These are phyloP conservation scores for Atherix ibis DNA, from an alignment of 2,888 invertebrate genomes.

Conservation along the genomic window DNA sequence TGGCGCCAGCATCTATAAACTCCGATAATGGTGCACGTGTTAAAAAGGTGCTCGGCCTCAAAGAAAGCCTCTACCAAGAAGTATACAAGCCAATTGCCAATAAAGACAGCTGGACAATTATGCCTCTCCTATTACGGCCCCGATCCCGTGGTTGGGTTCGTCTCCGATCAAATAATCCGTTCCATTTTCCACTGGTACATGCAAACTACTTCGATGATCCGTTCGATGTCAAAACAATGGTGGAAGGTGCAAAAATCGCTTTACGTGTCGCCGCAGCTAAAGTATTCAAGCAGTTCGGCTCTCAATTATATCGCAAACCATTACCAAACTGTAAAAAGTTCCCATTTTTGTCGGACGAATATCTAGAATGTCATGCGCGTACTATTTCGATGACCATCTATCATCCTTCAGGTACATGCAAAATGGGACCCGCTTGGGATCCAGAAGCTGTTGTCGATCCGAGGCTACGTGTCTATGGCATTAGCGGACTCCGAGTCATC, in stretches of 20 bases:
- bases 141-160: slow-evolving; percentile 62
- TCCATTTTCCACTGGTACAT: slow-evolving; percentile 73
- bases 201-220: slow-evolving; percentile 84
- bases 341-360: slow-evolving; percentile 60
- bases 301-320: slow-evolving; percentile 54
- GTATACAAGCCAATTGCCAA: slow-evolving; percentile 69
- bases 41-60: slow-evolving; percentile 60
- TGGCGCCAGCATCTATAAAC: slow-evolving; percentile 78
- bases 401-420: slow-evolving; percentile 75
- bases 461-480: slow-evolving; percentile 57
- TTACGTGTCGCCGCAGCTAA: slow-evolving; percentile 54
- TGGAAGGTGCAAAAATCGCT: slow-evolving; percentile 70
- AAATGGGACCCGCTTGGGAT: slow-evolving; percentile 74
- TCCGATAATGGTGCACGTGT: slow-evolving; percentile 64
- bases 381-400: slow-evolving; percentile 83
- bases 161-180: slow-evolving; percentile 65
- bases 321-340: slow-evolving; percentile 63
- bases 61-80: slow-evolving; percentile 61
- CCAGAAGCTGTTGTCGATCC: slow-evolving; percentile 69
- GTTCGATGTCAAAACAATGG: slow-evolving; percentile 58
- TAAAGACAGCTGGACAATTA: slow-evolving; percentile 58
- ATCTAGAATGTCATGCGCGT: slow-evolving; percentile 74
- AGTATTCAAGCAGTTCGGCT: slow-evolving; percentile 67
- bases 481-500: slow-evolving; percentile 62
- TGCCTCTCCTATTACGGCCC: slow-evolving; percentile 68